phyloP scores from a whole-genome alignment of 2,797 vertebrate genomes.

The Ceryle rudis region DNA sequence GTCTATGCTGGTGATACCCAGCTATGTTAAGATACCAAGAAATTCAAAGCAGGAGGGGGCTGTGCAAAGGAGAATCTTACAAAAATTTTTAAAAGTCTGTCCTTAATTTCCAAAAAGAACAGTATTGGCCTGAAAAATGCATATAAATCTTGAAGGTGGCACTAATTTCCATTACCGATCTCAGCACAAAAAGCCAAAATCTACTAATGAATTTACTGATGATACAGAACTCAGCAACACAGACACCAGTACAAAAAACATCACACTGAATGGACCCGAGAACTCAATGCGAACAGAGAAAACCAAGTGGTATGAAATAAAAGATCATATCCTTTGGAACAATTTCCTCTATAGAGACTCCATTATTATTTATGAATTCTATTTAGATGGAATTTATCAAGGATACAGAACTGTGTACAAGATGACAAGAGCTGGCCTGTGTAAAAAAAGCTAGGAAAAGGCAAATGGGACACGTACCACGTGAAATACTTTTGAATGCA shows the following conservation, averaged over 20 bases:
- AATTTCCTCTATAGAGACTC: background rate
- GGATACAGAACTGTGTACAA: background rate
- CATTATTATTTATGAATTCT: background rate
- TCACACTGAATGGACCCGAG: background rate
- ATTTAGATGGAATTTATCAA: background rate
- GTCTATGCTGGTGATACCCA: background rate
- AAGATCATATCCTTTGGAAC: background rate
- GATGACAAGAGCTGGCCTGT: background rate
- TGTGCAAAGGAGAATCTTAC: background rate
- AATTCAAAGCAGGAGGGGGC: background rate
- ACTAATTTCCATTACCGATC: background rate
- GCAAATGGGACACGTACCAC: background rate
- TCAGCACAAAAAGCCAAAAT: background rate
- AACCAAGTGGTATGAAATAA: background rate
- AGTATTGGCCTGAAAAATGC: background rate
- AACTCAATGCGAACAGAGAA: background rate
- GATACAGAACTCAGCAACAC: background rate
- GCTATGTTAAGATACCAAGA: background rate
- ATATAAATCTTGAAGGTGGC: background rate
- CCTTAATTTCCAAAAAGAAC: background rate
- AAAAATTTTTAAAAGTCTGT: background rate
- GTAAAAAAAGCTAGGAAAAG: background rate
- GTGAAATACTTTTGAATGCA: background rate
- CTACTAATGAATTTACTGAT: background rate
- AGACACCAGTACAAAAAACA: rapidly evolving